Evolutionary conservation across 2,113 vertebrate genomes (phyloP).

Genomic region (Delphinus delphis): DNA sequence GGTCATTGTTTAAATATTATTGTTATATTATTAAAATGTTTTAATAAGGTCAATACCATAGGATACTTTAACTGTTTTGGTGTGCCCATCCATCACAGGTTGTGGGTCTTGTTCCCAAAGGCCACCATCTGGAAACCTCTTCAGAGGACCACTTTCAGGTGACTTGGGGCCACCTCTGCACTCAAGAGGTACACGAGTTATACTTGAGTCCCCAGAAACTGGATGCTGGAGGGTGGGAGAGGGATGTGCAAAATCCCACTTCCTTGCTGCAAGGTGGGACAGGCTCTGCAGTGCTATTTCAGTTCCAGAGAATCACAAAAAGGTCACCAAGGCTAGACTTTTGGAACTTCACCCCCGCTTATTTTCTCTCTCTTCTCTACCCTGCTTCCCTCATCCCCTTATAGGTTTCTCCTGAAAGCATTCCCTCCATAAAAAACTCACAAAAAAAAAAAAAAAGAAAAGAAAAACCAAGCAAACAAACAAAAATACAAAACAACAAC

Average conservation of each 20-base stretch:
- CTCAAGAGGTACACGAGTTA: background rate
- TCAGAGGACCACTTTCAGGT: background rate
- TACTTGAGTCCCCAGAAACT: too few relatives aligned
- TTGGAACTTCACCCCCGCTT: background rate
- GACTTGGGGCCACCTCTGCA: background rate
- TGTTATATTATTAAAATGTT: background rate
- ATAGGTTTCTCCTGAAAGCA: background rate
- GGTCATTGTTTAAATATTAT: background rate
- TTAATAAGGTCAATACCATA: background rate
- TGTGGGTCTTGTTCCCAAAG: background rate
- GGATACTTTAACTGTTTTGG: background rate
- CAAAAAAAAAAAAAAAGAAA: background rate
- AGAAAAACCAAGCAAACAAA: background rate
- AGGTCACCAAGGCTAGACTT: background rate
- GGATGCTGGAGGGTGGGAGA: too few relatives aligned
- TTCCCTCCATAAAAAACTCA: background rate
- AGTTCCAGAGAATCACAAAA: background rate
- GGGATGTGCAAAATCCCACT: background rate
- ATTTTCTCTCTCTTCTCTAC: background rate
- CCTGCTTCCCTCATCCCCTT: background rate
- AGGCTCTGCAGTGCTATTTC: background rate
- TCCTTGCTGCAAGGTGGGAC: background rate
- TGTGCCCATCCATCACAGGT: fast-evolving
- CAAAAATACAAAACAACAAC: background rate
- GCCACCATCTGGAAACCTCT: background rate